These are phyloP conservation scores for Sarcophaga bullata DNA, from an alignment of 1,140 invertebrate species.

Conservation along the genomic window DNA sequence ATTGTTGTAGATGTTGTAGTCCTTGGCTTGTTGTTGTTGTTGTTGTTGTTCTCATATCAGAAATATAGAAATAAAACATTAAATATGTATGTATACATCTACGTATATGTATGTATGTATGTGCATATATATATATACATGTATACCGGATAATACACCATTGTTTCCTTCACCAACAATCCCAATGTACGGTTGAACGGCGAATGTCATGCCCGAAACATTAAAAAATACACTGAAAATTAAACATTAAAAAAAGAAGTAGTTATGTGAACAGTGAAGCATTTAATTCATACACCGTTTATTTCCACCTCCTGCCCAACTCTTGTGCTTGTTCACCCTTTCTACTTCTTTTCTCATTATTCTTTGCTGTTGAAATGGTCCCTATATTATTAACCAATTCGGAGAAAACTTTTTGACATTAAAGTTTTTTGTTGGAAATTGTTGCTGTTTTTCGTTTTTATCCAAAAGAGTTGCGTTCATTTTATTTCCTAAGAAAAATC, in stretches of 20 bases:
- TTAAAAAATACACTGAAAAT: neutral
- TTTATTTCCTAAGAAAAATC: neutral
- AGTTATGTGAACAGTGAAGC: constrained; percentile 6
- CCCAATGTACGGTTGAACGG: constrained; percentile 5
- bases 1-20: neutral
- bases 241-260: neutral
- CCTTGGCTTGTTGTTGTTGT: neutral
- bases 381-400: too few relatives aligned
- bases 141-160: neutral
- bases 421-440: neutral
- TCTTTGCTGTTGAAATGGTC: too few relatives aligned
- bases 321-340: neutral
- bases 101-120: neutral
- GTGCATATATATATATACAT: neutral
- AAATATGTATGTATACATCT: neutral
- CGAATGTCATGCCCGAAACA: constrained; percentile 22
- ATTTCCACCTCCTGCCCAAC: neutral
- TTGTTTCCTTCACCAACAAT: neutral
- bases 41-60: neutral
- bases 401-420: constrained; percentile 20
- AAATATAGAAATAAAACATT: neutral
- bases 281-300: constrained; percentile 38
- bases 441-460: neutral
- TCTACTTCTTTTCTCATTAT: neutral
- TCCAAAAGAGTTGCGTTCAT: too few relatives aligned